Conservation (phyloP, 2,113 vertebrate genomes). For the Nanorana parkeri region DNA sequence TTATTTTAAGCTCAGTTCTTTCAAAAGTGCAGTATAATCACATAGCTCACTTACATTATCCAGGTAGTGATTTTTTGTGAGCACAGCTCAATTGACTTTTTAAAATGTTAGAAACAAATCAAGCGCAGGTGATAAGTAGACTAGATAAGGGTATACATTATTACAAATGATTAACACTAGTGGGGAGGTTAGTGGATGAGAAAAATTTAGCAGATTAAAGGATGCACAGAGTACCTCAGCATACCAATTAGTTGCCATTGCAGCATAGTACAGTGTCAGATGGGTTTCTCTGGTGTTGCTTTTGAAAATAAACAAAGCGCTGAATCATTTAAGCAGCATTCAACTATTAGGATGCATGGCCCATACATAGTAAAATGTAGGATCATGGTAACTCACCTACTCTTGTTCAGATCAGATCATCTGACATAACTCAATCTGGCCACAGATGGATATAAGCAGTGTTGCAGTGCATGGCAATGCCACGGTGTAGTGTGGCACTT, state of each 20-base stretch:
- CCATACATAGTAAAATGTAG: no score
- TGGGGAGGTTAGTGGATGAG: slow-evolving; percentile 23
- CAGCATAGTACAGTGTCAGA: not conserved
- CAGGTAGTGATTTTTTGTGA: slow-evolving; percentile 36
- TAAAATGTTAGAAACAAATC: slow-evolving; percentile 37
- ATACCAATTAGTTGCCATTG: slow-evolving; percentile 1
- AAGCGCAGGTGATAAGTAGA: slow-evolving; percentile 43
- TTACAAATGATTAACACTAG: slow-evolving; percentile 46
- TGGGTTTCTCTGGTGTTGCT: no score
- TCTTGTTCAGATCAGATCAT: no score
- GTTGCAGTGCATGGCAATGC: no score
- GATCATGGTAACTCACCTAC: no score
- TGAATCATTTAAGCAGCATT: no score
- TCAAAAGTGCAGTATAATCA: slow-evolving; percentile 44
- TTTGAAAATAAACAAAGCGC: no score
- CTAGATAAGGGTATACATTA: slow-evolving; percentile 37
- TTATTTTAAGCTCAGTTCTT: not conserved
- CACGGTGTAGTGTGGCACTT: no score
- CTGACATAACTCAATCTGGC: no score
- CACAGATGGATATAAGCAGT: no score
- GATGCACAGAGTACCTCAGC: not conserved
- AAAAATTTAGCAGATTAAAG: slow-evolving; percentile 24
- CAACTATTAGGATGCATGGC: no score
- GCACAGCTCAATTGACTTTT: slow-evolving; percentile 40
- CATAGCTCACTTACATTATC: slow-evolving; percentile 26